phyloP scores from a whole-genome alignment of 2,888 invertebrate species.

The Cephus pulcher region DNA sequence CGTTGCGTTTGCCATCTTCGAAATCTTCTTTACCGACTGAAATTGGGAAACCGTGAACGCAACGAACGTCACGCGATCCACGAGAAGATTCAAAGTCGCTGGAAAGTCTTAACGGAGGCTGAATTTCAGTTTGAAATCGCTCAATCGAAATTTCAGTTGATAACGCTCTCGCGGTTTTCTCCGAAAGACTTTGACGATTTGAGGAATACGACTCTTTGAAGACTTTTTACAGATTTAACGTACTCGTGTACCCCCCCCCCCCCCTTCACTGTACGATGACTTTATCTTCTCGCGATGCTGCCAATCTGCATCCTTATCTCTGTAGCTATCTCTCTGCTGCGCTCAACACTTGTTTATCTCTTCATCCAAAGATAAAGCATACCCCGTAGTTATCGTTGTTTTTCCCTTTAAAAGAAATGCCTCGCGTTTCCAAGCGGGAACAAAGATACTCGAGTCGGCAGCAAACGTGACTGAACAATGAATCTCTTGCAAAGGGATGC shows the following conservation, averaged over 20 bases:
- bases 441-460: slow-evolving; percentile 44
- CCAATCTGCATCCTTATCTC: neutral
- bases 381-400: neutral
- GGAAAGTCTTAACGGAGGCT: slow-evolving; percentile 3
- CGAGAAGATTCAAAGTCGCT: neutral
- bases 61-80: neutral
- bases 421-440: slow-evolving; percentile 28
- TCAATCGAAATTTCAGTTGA: neutral
- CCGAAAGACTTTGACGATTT: neutral
- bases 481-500: slow-evolving; percentile 29
- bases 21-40: neutral
- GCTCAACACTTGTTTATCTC: neutral
- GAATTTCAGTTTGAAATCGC: slow-evolving; percentile 14
- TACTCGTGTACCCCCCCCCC: neutral
- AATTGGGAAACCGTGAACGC: neutral
- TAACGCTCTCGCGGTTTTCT: slow-evolving; percentile 26
- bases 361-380: neutral
- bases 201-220: neutral
- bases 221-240: neutral
- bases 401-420: slow-evolving; percentile 23
- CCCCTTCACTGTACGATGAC: neutral
- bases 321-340: neutral
- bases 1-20: neutral
- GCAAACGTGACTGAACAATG: slow-evolving; percentile 58
- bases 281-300: neutral